A percentile compares a stretch with the other conserved stretches of the same genome.
Evolutionary conservation across 1,140 invertebrate species (phyloP).

Genomic region (Aporrectodea caliginosa): DNA sequence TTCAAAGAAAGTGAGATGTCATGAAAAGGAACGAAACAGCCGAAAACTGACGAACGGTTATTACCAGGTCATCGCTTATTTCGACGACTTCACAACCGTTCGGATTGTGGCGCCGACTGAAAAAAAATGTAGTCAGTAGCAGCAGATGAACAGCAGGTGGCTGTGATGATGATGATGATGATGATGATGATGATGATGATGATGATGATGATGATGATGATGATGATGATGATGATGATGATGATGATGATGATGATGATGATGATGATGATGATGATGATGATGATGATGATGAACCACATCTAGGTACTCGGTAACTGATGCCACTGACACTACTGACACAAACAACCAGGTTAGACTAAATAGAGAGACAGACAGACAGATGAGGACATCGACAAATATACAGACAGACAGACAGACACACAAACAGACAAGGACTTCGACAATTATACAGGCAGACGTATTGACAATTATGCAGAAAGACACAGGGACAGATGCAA

Average conservation of each 20-base stretch:
- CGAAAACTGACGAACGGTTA: too few species aligned
- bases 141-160: background rate
- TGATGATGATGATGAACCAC: background rate
- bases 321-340: too few species aligned
- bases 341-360: too few species aligned
- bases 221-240: background rate
- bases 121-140: too few species aligned
- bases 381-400: background rate
- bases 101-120: too few species aligned
- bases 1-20: too few species aligned
- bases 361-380: background rate
- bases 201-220: background rate
- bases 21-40: too few species aligned
- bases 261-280: background rate
- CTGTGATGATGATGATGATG: background rate
- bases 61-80: too few species aligned
- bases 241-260: background rate
- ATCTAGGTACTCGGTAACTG: too few species aligned
- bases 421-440: background rate
- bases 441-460: background rate
- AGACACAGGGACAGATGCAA: too few species aligned
- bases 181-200: conserved; percentile 1
- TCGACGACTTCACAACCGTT: too few species aligned
- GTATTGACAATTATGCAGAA: too few species aligned
- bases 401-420: background rate